Base-by-base conservation (phyloP, 1,140 invertebrate species). In the Caerostris darwini region DNA sequence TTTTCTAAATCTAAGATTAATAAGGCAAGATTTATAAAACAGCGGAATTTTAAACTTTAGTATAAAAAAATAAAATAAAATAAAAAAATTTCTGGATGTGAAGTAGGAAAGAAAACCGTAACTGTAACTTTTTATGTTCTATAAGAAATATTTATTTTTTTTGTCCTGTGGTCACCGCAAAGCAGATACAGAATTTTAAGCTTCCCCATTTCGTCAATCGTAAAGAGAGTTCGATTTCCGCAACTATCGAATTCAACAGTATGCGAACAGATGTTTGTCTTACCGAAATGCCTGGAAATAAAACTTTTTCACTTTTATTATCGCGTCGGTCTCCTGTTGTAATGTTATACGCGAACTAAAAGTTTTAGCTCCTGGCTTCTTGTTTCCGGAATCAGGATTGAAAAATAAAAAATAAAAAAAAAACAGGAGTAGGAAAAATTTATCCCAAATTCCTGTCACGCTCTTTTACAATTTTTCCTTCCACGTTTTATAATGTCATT, bases 361-460 rank as follows among this genome's bases (percentile, higher is more conserved):
- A 85, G 17, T 77, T 77, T 77, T 53, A 77, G 71, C 56, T 56
- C 19, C 54, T n/a, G 54, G 58, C 10, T 53, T 54, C 59, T 64
- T 64, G 86, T 64, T 88, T 88, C 86, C 14, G 86, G 58, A 12
- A 34, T 34, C 14, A 85, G 58, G 7, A 7, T 7, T 53, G 6
- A 61, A 5, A 59, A 2, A 34, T 2, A 19, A 5, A 50, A 53
- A 64, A 54, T 53, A 53, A 53, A 85, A 17, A 58, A 57, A 57
- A 57, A 56, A 83, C 14, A 57, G 53, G 50, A 81, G 77, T 19
- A 50, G 34, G 12, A 50, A 81, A 61, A 87, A 57, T 7, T 50
- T 19, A 88, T 88, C 86, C 58, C 86, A n/a, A 12, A 88, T 61
- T 88, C 86, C 61, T 17, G 86, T 88, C 86, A 88, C 86, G 86